Evolutionary conservation across 2,888 invertebrate species (phyloP).

Genomic region (Cerastoderma edule): DNA sequence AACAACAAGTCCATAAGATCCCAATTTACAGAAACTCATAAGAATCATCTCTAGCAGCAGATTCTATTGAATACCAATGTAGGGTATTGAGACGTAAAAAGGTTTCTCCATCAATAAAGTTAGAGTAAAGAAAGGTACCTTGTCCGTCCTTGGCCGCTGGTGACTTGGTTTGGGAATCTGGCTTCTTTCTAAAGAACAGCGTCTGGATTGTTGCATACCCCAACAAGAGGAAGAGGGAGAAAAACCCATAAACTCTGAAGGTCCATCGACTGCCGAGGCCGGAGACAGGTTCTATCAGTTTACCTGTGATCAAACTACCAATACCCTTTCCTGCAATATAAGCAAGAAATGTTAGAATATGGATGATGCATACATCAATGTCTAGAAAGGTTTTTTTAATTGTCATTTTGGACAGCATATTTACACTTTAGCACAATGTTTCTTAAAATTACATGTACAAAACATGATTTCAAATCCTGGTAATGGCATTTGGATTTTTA

Average conservation of each 20-base stretch:
- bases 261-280: constrained; percentile 70
- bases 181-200: constrained; percentile 32
- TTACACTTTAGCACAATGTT: too few species aligned
- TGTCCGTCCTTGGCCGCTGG: background rate
- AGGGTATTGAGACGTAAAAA: background rate
- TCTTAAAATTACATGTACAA: too few species aligned
- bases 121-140: too few species aligned
- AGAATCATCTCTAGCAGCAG: background rate
- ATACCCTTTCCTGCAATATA: constrained; percentile 76
- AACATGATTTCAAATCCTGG: too few species aligned
- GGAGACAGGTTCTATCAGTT: constrained; percentile 64
- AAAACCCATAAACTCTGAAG: constrained; percentile 72
- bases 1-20: too few species aligned
- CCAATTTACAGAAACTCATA: background rate
- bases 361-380: too few species aligned
- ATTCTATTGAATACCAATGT: background rate
- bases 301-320: constrained; percentile 77
- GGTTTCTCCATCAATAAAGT: background rate
- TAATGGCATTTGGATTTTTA: too few species aligned
- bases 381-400: too few species aligned
- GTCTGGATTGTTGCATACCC: constrained; percentile 55
- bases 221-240: constrained; percentile 63
- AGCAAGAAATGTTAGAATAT: too few species aligned
- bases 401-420: too few species aligned
- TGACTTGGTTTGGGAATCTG: background rate